Conservation (phyloP, 2,888 invertebrate species). For the Teleiodes luculella region DNA sequence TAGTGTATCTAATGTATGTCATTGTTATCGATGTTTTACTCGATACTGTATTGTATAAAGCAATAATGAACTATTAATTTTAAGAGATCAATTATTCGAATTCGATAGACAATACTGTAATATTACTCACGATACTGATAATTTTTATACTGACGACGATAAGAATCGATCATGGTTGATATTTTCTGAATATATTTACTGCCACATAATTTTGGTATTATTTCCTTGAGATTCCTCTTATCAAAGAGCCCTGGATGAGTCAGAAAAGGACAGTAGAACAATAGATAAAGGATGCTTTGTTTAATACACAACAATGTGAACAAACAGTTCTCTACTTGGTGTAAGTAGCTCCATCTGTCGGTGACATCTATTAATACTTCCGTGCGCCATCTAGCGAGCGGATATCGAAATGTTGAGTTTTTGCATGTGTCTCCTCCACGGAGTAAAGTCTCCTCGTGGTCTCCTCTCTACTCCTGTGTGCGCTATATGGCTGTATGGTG, state of each 20-base stretch:
- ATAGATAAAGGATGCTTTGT: constrained; percentile 11
- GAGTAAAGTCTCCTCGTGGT: too few relatives aligned
- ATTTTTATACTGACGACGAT: constrained; percentile 67
- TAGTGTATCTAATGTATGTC: constrained; percentile 54
- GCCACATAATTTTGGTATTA: constrained; percentile 57
- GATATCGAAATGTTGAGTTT: too few relatives aligned
- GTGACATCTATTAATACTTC: background rate
- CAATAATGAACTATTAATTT: constrained; percentile 70
- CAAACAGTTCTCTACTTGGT: too few relatives aligned
- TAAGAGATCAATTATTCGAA: constrained; percentile 65
- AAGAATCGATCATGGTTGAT: constrained; percentile 65
- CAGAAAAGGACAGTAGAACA: constrained; percentile 2
- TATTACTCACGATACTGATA: constrained; percentile 51
- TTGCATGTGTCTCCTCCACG: too few relatives aligned
- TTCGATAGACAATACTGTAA: constrained; percentile 68
- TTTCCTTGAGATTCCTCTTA: constrained; percentile 35
- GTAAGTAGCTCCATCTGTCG: constrained; percentile 12
- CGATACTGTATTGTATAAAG: constrained; percentile 75
- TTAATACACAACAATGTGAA: constrained; percentile 1
- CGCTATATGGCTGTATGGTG: too few relatives aligned
- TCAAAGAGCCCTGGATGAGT: constrained; percentile 2
- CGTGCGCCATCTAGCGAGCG: too few relatives aligned
- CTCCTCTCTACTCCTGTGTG: too few relatives aligned
- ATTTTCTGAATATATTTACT: constrained; percentile 79
- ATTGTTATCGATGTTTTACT: constrained; percentile 65